These are phyloP conservation scores for Holotrichia oblita DNA, from an alignment of 1,140 invertebrate species.

Conservation along the genomic window DNA sequence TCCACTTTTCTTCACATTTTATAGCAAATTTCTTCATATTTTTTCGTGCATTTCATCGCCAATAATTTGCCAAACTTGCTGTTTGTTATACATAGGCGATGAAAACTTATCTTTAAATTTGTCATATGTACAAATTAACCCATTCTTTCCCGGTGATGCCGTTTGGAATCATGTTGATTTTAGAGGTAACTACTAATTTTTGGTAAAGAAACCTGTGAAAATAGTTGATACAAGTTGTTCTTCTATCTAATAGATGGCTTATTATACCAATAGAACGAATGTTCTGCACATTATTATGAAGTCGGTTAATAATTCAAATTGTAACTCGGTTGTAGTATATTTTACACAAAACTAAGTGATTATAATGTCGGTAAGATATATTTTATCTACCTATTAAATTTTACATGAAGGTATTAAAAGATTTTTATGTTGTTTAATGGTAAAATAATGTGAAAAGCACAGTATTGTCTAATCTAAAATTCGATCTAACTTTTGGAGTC, in stretches of 20 bases:
- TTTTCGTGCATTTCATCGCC: too few species aligned
- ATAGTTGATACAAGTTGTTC: background rate
- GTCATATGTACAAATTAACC: too few species aligned
- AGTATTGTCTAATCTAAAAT: background rate
- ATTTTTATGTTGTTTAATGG: background rate
- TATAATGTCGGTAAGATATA: background rate
- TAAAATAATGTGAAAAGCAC: background rate
- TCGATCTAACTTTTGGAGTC: background rate
- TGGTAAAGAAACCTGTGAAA: background rate
- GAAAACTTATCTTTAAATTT: too few species aligned
- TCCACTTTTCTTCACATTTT: too few species aligned
- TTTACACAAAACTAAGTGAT: constrained; percentile 2
- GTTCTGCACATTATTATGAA: background rate
- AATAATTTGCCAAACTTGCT: too few species aligned
- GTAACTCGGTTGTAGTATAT: background rate
- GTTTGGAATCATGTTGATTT: too few species aligned
- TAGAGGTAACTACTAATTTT: background rate
- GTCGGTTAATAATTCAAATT: constrained; percentile 1
- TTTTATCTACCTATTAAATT: background rate
- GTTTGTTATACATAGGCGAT: too few species aligned
- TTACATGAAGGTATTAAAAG: background rate
- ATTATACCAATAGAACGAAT: background rate
- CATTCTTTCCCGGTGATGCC: too few species aligned
- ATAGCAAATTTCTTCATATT: too few species aligned
- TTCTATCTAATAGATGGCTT: background rate